Conservation (phyloP, 1,140 invertebrate species). For the Macrocentrus cingulum region DNA sequence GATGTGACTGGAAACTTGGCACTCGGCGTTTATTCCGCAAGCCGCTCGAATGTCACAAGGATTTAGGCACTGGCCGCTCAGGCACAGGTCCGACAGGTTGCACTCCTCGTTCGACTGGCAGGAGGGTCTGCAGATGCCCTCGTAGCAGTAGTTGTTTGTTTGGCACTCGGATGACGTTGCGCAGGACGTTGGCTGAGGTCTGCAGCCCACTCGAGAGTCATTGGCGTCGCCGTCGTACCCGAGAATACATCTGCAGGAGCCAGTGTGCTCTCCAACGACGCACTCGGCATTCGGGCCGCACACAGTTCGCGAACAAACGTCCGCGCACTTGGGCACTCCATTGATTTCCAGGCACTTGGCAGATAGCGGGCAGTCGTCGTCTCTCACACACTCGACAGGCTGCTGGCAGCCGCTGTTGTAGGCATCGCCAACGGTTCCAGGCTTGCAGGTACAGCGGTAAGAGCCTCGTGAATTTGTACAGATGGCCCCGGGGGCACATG, state of each 20-base stretch:
- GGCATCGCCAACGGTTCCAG: slow-evolving; percentile 78
- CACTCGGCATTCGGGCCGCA: slow-evolving; percentile 87
- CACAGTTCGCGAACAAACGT: slow-evolving; percentile 72
- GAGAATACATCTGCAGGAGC: slow-evolving; percentile 73
- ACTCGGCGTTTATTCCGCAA: slow-evolving; percentile 89
- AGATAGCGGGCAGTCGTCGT: slow-evolving; percentile 76
- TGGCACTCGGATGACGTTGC: slow-evolving; percentile 71
- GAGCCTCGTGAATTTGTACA: slow-evolving; percentile 82
- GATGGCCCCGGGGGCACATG: slow-evolving; percentile 78
- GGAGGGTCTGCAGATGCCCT: slow-evolving; percentile 75
- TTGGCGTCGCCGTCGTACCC: slow-evolving; percentile 77
- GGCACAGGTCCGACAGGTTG: slow-evolving; percentile 73
- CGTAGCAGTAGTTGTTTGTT: slow-evolving; percentile 78
- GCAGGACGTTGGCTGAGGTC: slow-evolving; percentile 73
- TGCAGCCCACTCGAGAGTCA: slow-evolving; percentile 72
- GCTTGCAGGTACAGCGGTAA: slow-evolving; percentile 78
- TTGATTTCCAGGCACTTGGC: slow-evolving; percentile 73
- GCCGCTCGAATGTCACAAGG: slow-evolving; percentile 75
- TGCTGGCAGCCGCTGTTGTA: slow-evolving; percentile 77
- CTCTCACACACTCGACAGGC: slow-evolving; percentile 74
- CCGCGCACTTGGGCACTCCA: slow-evolving; percentile 74
- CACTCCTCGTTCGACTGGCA: slow-evolving; percentile 83
- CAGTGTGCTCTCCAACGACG: slow-evolving; percentile 69
- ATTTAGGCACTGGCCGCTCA: slow-evolving; percentile 80
- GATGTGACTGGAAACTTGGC: slow-evolving; percentile 72